phyloP scores from a whole-genome alignment of 2,888 invertebrate species.

The Coenonympha glycerion region DNA sequence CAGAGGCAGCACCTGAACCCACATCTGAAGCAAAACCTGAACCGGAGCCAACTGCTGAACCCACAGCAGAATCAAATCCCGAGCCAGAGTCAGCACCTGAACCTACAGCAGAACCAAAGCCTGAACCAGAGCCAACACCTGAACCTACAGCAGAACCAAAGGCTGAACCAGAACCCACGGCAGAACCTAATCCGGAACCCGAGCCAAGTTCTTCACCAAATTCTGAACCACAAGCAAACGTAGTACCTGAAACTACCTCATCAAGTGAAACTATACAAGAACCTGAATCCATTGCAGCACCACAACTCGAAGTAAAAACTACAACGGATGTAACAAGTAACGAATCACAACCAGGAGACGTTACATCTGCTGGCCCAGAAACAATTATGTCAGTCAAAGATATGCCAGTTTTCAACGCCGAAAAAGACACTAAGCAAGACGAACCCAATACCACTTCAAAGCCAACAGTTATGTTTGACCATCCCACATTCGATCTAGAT shows the following conservation, averaged over 20 bases:
- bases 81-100: conserved; percentile 26
- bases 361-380: neutral
- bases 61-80: conserved; percentile 34
- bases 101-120: conserved; percentile 33
- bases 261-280: conserved; percentile 27
- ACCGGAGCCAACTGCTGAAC: conserved; percentile 30
- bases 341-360: conserved; percentile 9
- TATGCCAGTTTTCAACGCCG: conserved; percentile 23
- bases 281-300: conserved; percentile 34
- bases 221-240: conserved; percentile 38
- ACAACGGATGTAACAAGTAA: conserved; percentile 27
- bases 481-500: conserved; percentile 22
- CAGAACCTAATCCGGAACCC: conserved; percentile 35
- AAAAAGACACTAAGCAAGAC: conserved; percentile 14
- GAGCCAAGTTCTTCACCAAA: conserved; percentile 33
- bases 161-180: conserved; percentile 30
- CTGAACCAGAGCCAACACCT: conserved; percentile 38
- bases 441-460: conserved; percentile 13
- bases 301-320: conserved; percentile 23
- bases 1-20: conserved; percentile 17
- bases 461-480: conserved; percentile 7
- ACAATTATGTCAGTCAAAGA: neutral
- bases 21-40: conserved; percentile 34
- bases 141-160: conserved; percentile 30
- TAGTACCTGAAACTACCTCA: conserved; percentile 24